Evolutionary conservation across 2,113 vertebrate species (phyloP), one percentile per base, ranked within the genome.

Genomic region (Suricata suricatta): DNA sequence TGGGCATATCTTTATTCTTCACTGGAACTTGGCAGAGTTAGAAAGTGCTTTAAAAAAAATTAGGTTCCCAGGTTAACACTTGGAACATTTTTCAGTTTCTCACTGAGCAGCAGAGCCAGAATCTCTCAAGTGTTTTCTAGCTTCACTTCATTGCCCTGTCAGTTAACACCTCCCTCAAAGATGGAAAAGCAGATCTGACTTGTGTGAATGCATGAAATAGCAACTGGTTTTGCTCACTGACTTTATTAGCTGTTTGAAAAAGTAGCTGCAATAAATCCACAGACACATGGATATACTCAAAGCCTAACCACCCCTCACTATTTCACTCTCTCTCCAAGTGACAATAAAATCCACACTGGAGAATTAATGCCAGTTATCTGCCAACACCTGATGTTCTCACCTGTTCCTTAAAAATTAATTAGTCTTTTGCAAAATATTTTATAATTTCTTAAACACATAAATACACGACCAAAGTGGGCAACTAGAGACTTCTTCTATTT

Each of bases 11-110:
- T 95, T 88, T 82, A 60, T 41, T 76, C 52, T 90, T 72, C 93
- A 89, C 13, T 74, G 25, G 12, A 88, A 68, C 8, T 15, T 81
- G 31, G 33, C 66, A 96, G 17, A 82, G 14, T 91, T 84, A 88
- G 81, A 84, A 90, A 81, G 71, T 25, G 66, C 35, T 50, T 95
- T 76, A 17, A 82, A 72, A 90, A 84, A 84, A 94, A 90, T 76
- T 23, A 96, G 83, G 69, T 81, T 96, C 38, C 71, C 71, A 90
- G 33, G 41, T 87, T 93, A 97, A 96, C 64, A 85, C 11, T 14
- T 83, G 60, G 17, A 81, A 96, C 19, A 92, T 93, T 94, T 96
- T 95, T 86, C 68, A 95, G n/a, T 92, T 97, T 93, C 92, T 92
- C 81, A 88, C 31, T 89, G 54, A 94, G 27, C 33, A 89, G 60